Evolutionary conservation across 2,888 invertebrate genomes (phyloP).

Genomic region (Agriopis leucophaearia): DNA sequence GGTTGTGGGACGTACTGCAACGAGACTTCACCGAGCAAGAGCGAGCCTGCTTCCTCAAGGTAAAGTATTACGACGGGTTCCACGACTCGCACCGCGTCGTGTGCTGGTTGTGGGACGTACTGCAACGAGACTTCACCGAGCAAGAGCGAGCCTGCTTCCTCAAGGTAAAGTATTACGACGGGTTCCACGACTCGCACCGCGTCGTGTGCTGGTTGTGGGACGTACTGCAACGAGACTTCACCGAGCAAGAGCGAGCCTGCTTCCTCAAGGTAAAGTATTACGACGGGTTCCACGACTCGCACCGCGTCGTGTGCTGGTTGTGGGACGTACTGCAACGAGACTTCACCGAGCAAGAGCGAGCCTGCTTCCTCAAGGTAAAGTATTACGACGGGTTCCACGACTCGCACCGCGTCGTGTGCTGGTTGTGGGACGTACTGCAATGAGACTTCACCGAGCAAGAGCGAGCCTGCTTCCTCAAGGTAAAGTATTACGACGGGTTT

Average conservation of each 20-base stretch:
- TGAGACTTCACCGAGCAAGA: too few relatives aligned
- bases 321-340: too few relatives aligned
- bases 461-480: conserved; percentile 87
- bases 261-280: conserved; percentile 93
- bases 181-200: conserved; percentile 98
- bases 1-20: conserved; percentile 99
- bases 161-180: conserved; percentile 87
- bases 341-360: too few relatives aligned
- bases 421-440: too few relatives aligned
- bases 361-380: conserved; percentile 89
- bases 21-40: conserved; percentile 97
- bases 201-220: conserved; percentile 99
- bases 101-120: conserved; percentile 99
- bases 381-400: conserved; percentile 88
- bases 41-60: conserved; percentile 97
- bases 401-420: conserved; percentile 93
- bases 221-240: conserved; percentile 97
- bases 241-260: conserved; percentile 95
- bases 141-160: conserved; percentile 97
- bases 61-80: conserved; percentile 88
- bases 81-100: conserved; percentile 99
- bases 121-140: conserved; percentile 97
- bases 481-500: conserved; percentile 85
- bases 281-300: conserved; percentile 92
- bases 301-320: conserved; percentile 89